Evolutionary conservation across 2,888 invertebrate genomes (phyloP).

Genomic region (Acanthosepion pharaonis): DNA sequence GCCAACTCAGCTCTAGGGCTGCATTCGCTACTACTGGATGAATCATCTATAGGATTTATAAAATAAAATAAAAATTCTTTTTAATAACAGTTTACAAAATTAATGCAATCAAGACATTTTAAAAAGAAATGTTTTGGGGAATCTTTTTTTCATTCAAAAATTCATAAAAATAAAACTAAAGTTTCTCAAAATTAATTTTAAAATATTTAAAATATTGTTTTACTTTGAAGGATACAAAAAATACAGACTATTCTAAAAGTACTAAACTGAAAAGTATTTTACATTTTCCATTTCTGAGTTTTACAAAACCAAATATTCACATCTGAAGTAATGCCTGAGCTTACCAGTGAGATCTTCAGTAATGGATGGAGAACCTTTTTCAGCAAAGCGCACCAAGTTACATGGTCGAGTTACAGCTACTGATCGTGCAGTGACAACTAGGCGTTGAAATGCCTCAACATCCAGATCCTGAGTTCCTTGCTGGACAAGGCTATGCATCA

Average conservation of each 20-base stretch:
- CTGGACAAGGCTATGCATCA: conserved; percentile 76
- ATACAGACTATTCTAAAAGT: background rate
- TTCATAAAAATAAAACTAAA: background rate
- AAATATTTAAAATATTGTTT: too few relatives aligned
- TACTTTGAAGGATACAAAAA: too few relatives aligned
- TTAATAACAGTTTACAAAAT: background rate
- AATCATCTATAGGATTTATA: background rate
- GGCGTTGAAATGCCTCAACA: conserved; percentile 91
- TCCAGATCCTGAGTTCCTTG: conserved; percentile 81
- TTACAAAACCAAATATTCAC: background rate
- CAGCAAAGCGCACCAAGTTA: conserved; percentile 83
- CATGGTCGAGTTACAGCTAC: conserved; percentile 89
- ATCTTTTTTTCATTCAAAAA: background rate
- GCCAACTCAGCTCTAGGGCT: background rate
- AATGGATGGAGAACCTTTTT: conserved; percentile 54
- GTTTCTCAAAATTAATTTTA: too few relatives aligned
- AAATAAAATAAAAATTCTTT: background rate
- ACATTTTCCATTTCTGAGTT: background rate
- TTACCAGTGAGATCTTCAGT: conserved; percentile 40
- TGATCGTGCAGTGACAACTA: conserved; percentile 87
- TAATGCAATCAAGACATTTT: background rate
- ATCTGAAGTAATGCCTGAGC: background rate
- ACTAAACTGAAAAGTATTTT: background rate
- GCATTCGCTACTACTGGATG: conserved; percentile 40
- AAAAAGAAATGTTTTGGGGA: background rate